Evolutionary conservation across 2,888 invertebrate species (phyloP).

Genomic region (Tachina fera): DNA sequence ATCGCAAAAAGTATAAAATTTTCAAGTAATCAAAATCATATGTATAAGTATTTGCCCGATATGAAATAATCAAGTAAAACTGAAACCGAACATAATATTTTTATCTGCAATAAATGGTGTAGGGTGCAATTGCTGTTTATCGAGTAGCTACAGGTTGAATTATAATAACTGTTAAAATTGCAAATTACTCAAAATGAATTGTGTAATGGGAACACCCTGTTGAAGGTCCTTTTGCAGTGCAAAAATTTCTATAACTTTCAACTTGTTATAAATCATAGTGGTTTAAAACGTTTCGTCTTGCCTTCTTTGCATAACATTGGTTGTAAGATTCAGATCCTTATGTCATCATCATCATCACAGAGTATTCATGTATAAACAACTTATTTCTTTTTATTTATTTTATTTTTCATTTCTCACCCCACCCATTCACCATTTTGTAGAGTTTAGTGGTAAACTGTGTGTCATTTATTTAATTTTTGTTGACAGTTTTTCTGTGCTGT

Average conservation of each 20-base stretch:
- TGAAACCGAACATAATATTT: no score
- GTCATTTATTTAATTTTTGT: constrained; percentile 69
- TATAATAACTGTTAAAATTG: no score
- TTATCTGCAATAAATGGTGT: neutral
- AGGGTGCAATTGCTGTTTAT: no score
- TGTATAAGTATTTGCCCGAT: no score
- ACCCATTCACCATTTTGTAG: neutral
- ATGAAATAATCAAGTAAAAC: no score
- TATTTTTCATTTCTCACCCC: neutral
- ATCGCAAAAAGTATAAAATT: no score
- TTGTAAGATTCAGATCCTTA: neutral
- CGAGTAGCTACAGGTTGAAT: no score
- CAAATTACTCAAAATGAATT: no score
- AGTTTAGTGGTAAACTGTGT: constrained; percentile 57
- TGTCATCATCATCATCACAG: neutral
- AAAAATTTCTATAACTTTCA: neutral
- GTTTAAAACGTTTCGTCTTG: neutral
- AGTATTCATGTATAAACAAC: neutral
- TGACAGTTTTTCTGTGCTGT: constrained; percentile 65
- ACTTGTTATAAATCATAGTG: neutral
- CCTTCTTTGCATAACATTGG: neutral
- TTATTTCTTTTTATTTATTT: neutral
- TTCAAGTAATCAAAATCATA: no score
- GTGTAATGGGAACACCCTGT: no score
- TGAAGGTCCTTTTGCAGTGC: no score